Evolutionary conservation across 92 coral and sea anemone species (phyloP), one percentile per base, ranked within the genome.

Genomic region (Siderastrea siderea): DNA sequence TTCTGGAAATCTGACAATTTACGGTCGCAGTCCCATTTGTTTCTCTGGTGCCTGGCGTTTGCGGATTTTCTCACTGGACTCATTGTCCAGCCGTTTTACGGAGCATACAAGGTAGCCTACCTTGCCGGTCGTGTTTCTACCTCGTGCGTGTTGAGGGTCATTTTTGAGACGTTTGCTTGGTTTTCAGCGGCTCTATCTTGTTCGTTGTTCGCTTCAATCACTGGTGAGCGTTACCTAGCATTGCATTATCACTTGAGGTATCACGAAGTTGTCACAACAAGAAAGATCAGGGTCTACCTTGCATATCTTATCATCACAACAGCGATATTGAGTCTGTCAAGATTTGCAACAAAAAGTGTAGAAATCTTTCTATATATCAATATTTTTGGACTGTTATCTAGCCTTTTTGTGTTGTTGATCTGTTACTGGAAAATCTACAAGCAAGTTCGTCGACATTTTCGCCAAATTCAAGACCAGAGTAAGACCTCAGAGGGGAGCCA

Each of bases 101-200:
- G 86, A 10, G 66, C 86, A 4, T 90, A 88, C 71, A 92, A 92
- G 66, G 45, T 81, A 3, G 92, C 90, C 3, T 79, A 91, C 76
- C 54, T 92, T 1, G 49, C 46, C 58, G 90, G 87, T 14, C 66
- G 47, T 10, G 51, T 47, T 46, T 53, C 79, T 3, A 4, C 81
- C 47, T 77, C 77, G 55, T 92, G 95, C 74, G 68, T 57, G 3
- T 19, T 81, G 1, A 70, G 95, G 58, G 67, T 92, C 62, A 51
- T 92, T 45, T 78, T 69, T 2, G 95, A 92, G 70, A 61, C 84
- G 2, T 88, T 92, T 2, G 95, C 95, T 2, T 92, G 95, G 95
- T 72, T 92, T 67, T 92, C 95, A n/a, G 92, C 95, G 3, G 95
- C 95, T 5, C 80, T 87, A 3, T 92, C 94, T 3, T 92, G 94